Base-by-base conservation (phyloP, 2,888 invertebrate genomes). In the Acanthosepion esculentum region DNA sequence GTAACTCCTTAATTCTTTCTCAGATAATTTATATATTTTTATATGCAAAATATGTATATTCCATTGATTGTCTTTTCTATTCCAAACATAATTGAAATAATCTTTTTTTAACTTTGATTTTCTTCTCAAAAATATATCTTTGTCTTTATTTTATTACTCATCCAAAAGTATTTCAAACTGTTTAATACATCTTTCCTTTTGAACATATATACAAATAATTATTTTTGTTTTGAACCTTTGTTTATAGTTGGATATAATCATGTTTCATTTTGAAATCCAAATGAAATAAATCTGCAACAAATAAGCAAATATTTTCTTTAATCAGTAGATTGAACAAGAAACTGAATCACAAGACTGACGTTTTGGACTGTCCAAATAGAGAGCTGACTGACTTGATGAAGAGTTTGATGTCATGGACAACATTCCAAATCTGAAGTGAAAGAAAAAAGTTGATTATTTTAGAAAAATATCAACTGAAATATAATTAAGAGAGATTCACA, bases 321-420 rank as follows among this genome's bases (percentile, higher is more conserved):
- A 15, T 78, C 78, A 78, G 15, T 78, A 78, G 78, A 78, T 12
- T 15, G 93, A 93, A 50, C 29, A 53, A 12, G 93, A 93, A 53
- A 53, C 53, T 29, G 93, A 93, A 29, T 93, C 93, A 53, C 15
- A 93, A 8, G 93, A 93, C 29, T 93, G 93, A n/a, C 53, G 48
- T 93, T 93, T 93, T n/a, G 93, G n/a, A 29, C n/a, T 20, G 18
- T 93, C 93, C n/a, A 93, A 53, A 53, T 93, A 93, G 12, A 93
- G 29, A 1, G 93, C 53, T 93, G 93, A 93, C 53, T 93, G 93
- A 48, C 93, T 93, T 48, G 93, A 93, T 23, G 93, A 18, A 8
- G 93, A 48, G 2, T n/a, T 78, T 48, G 93, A 93, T 29, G 93
- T 93, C 93, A 93, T 93, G 12, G 93, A 93, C n/a, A 93, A 48